These are phyloP conservation scores for Epinephelus coioides DNA, from an alignment of 2,797 vertebrate species.

Conservation along the genomic window DNA sequence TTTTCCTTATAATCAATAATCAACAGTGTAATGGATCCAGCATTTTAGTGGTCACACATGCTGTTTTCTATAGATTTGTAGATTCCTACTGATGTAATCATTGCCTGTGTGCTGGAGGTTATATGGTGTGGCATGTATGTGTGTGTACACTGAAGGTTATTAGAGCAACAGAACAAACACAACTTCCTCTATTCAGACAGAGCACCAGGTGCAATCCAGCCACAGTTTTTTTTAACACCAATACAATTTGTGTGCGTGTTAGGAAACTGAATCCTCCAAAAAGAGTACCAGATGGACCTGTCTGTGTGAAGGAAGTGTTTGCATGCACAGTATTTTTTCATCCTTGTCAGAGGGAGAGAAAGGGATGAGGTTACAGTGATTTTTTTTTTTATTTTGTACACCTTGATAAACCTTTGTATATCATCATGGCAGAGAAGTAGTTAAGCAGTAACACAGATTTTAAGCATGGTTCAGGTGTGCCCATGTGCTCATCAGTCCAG, in stretches of 20 bases:
- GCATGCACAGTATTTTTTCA: neutral
- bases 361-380: neutral
- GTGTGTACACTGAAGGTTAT: slow-evolving; percentile 19
- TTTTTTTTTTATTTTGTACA: slow-evolving; percentile 14
- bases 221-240: slow-evolving; percentile 25
- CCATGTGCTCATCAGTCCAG: neutral
- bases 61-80: neutral
- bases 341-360: neutral
- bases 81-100: neutral
- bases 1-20: neutral
- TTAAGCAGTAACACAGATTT: slow-evolving; percentile 36
- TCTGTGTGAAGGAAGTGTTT: slow-evolving; percentile 2
- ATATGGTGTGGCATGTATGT: slow-evolving; percentile 4
- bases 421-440: neutral
- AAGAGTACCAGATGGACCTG: slow-evolving; percentile 22
- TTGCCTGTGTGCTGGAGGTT: slow-evolving; percentile 25
- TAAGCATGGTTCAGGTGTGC: slow-evolving; percentile 25
- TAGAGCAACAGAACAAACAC: slow-evolving; percentile 32
- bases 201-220: slow-evolving; percentile 51
- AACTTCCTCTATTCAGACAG: slow-evolving; percentile 55
- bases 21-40: neutral
- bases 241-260: slow-evolving; percentile 23
- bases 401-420: neutral
- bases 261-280: slow-evolving; percentile 19
- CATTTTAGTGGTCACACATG: slow-evolving; percentile 9